Base-by-base conservation (phyloP, 2,113 vertebrate genomes). In the Equus quagga region DNA sequence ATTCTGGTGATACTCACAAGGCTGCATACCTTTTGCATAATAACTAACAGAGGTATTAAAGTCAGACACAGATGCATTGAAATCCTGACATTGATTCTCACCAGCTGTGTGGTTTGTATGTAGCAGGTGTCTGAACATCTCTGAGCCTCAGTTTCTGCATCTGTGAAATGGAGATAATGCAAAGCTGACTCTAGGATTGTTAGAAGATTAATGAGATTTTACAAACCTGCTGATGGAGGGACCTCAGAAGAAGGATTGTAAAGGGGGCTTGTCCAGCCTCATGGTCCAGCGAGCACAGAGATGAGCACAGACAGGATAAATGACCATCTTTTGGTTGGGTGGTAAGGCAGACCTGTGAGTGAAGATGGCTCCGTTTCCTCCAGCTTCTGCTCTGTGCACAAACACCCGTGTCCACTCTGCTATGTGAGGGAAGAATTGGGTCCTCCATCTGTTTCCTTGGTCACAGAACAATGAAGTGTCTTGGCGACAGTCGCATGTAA, bases 291-390 rank as follows among this genome's bases (percentile, higher is more conserved):
- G 70, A 91, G n/a, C 31, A 0, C 24, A 31, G 36, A 67, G 44
- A 49, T 10, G 24, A 58, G 18, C 1, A 0, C 17, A 11, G 33
- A 26, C 24, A 8, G 28, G n/a, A 33, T 7, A 21, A 15, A 19
- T 41, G 70, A 41, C 10, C 41, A 13, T 23, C 8, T 84, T 67
- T 7, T 2, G 1, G 12, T 1, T 46, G 46, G 60, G 17, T 10
- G 93, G 41, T 80, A 19, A 54, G 28, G 26, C 1, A 21, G 46
- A 5, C n/a, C 79, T 23, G 7, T 33, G n/a, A 28, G 36, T n/a
- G 54, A 49, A 60, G 5, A 0, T n/a, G 31, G 8, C 85, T 46
- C 15, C 21, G 15, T 46, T 28, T 11, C 51, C 58, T 65, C 28
- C 67, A 15, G 15, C 26, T 54, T 51, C 13, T 49, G 3, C 4